These are phyloP conservation scores for Cochlearius cochlearius DNA, from an alignment of 2,113 vertebrate species.

Conservation along the genomic window DNA sequence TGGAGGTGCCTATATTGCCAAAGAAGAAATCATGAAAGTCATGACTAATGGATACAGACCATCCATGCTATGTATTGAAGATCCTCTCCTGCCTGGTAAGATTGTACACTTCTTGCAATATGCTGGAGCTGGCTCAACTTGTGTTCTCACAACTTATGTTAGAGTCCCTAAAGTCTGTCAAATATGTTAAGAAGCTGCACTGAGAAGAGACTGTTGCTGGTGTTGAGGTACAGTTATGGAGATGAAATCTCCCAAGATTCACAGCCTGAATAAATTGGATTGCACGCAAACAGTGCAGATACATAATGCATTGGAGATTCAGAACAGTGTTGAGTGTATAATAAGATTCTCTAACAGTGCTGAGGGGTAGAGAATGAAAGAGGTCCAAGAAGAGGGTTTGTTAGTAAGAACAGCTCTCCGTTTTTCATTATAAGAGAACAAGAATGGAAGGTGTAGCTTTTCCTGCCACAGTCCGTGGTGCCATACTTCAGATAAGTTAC, in stretches of 20 bases:
- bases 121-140: neutral
- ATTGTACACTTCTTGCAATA: neutral
- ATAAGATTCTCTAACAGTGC: neutral
- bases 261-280: neutral
- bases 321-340: neutral
- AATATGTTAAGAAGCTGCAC: neutral
- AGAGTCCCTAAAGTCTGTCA: neutral
- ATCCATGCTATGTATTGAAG: slow-evolving; percentile 98
- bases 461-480: neutral
- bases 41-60: slow-evolving; percentile 95
- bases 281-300: neutral
- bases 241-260: neutral
- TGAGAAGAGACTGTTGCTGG: neutral
- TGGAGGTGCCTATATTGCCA: slow-evolving; percentile 95
- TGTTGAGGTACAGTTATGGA: neutral
- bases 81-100: slow-evolving; percentile 95
- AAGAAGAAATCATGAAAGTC: slow-evolving; percentile 96
- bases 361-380: neutral
- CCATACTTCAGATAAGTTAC: neutral
- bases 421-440: neutral
- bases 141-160: neutral
- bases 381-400: neutral
- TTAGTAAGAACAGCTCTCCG: neutral
- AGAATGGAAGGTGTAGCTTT: neutral
- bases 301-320: neutral